Percentiles rank a stretch among this genome's conserved stretches.
Conservation (phyloP, 2,797 vertebrate genomes). For the Hafferia zeledoni region DNA sequence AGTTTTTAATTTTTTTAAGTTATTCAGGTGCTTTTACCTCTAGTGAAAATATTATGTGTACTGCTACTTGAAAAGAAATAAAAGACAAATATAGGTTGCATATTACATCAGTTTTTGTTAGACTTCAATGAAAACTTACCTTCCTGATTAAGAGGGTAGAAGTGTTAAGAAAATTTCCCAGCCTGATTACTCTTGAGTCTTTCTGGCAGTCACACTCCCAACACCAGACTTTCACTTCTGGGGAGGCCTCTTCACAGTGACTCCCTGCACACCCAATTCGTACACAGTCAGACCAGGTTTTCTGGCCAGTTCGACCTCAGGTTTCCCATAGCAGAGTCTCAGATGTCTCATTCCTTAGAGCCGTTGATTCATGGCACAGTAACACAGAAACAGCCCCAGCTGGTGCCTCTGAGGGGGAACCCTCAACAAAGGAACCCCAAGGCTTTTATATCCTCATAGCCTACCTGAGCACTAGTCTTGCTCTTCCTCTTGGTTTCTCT, state of each 20-base stretch:
- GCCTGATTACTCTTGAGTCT: rapidly evolving
- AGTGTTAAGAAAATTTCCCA: rapidly evolving
- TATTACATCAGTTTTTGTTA: neutral
- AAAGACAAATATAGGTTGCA: neutral
- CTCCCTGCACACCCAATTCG: neutral
- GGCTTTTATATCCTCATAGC: neutral
- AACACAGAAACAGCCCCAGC: rapidly evolving
- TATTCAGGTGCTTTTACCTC: neutral
- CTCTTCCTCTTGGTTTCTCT: rapidly evolving
- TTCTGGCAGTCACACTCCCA: neutral
- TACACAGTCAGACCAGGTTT: neutral
- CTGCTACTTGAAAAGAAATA: neutral
- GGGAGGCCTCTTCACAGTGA: neutral
- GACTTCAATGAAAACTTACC: neutral
- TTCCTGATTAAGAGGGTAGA: neutral
- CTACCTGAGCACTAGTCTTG: rapidly evolving
- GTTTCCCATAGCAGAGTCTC: neutral
- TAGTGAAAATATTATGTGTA: neutral
- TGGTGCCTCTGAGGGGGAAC: rapidly evolving
- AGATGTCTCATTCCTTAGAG: neutral
- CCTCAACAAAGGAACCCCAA: neutral
- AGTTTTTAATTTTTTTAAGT: neutral
- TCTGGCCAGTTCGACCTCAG: neutral
- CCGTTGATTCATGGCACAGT: neutral
- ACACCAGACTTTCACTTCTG: neutral